A percentile compares a stretch with the other conserved stretches of the same genome.
Evolutionary conservation across 2,113 vertebrate species (phyloP).

Genomic region (Potamarius usumacintae): DNA sequence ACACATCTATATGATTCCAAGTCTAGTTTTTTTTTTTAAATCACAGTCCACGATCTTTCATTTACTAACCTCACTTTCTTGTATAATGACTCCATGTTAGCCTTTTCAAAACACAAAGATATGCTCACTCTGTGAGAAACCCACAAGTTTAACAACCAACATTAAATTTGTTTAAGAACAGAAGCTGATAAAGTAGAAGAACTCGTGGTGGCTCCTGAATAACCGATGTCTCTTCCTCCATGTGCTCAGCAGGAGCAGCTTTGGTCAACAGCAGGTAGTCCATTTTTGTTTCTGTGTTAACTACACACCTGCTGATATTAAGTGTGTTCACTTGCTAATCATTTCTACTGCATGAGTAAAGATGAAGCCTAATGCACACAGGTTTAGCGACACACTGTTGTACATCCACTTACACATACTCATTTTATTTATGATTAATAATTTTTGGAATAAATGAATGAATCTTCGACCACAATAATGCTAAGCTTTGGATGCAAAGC

Average conservation of each 20-base stretch:
- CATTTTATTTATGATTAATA: too few species aligned
- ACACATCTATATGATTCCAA: background rate
- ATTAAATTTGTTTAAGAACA: background rate
- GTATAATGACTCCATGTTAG: background rate
- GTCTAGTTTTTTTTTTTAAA: background rate
- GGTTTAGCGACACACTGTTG: too few species aligned
- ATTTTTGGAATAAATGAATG: too few species aligned
- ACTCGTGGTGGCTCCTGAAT: background rate
- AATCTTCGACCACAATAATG: too few species aligned
- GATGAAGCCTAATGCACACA: background rate
- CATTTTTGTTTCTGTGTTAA: background rate
- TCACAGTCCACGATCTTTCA: background rate
- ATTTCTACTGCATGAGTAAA: background rate
- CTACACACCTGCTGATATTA: slow-evolving; percentile 13
- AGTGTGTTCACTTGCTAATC: slow-evolving; percentile 34
- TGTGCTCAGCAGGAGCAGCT: slow-evolving; percentile 26
- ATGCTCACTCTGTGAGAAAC: background rate
- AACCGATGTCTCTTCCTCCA: slow-evolving; percentile 1
- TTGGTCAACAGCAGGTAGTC: slow-evolving; percentile 9
- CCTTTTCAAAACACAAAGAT: background rate
- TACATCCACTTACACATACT: too few species aligned
- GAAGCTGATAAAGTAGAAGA: background rate
- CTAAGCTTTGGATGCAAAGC: too few species aligned
- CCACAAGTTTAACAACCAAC: background rate
- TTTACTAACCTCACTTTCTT: background rate